Percentiles rank a stretch among this genome's conserved stretches.
These are phyloP conservation scores for Pelvicachromis taeniatus DNA, from an alignment of 2,113 vertebrate genomes.

Conservation along the genomic window DNA sequence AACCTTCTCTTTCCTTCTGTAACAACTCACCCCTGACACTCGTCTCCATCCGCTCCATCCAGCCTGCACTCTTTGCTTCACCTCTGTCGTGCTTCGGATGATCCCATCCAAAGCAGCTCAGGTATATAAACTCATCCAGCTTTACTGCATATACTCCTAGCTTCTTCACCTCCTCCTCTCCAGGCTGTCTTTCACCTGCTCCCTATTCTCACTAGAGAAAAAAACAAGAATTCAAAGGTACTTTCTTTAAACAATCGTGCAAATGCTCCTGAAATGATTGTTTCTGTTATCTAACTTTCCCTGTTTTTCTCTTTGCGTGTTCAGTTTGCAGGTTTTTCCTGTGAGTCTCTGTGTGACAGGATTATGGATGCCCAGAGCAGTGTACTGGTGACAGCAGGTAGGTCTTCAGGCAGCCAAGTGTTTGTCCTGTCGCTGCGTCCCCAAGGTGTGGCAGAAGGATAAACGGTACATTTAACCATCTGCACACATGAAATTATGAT, in stretches of 20 bases:
- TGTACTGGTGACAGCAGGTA: conserved; percentile 79
- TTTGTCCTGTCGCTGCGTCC: not conserved
- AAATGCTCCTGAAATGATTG: not conserved
- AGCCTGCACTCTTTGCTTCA: not conserved
- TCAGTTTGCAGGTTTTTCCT: conserved; percentile 83
- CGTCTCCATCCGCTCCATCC: not conserved
- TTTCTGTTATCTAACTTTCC: not conserved
- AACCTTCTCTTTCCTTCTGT: not conserved
- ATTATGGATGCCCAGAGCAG: conserved; percentile 75
- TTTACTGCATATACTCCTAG: not conserved
- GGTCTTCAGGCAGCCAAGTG: not conserved
- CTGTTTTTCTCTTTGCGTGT: not conserved
- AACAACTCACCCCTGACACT: not conserved
- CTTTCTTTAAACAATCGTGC: accelerated
- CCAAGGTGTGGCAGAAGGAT: not conserved
- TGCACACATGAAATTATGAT: not conserved
- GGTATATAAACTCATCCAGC: not conserved
- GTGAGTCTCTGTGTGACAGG: conserved; percentile 77
- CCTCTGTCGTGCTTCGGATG: not conserved
- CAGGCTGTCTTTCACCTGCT: not conserved
- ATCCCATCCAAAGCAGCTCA: not conserved
- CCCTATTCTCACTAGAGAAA: not conserved
- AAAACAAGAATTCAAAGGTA: not conserved
- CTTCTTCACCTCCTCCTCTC: not conserved
- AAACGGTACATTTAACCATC: not conserved